Base-by-base conservation (phyloP, 2,113 vertebrate genomes). In the Pelodiscus sinensis region DNA sequence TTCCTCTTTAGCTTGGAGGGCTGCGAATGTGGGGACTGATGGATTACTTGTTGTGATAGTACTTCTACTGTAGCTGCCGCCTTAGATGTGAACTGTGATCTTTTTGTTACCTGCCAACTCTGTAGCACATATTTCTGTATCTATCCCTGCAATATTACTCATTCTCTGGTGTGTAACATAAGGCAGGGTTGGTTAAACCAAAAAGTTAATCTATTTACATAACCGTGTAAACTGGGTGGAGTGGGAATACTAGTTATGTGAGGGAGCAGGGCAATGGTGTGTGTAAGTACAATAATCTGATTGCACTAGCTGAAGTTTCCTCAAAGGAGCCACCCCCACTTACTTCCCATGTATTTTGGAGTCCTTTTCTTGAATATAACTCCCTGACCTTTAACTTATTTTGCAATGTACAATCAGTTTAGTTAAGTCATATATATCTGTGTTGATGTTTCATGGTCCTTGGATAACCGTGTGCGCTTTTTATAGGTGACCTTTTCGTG, bases 1-100 rank as follows among this genome's bases (percentile, higher is more conserved):
- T 88, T 86, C 25, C 22, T 27, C 89, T 24, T 92, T 80, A 65
- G 60, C 68, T 60, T 56, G 60, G 25, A n/a, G 57, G 44, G 29
- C 2, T 71, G 68, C 56, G 94, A 88, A 15, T 87, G 56, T 92
- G 86, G 52, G 1, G 16, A 56, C 55, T 50, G 15, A 29, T 73
- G n/a, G 85, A 92, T 88, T 38, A 16, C 13, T 56, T 44, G 18
- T 44, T 94, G 94, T 96, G 81, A 60, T 80, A 88, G 68, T 88
- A 27, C 9, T 56, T 52, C 0, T 77, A 0, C 84, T 85, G 44
- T 2, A 85, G 1, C 22, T 2, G 3, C 52, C 38, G 71, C 27
- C 84, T 60, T 82, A 12, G 15, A 22, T 80, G 8, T 81, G 35
- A 56, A 6, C 79, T 16, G 24, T 14, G 85, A 29, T 52, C 68